Percentiles rank a stretch among this genome's conserved stretches.
phyloP scores from a whole-genome alignment of 1,140 invertebrate species.

The Drosophila serrata region DNA sequence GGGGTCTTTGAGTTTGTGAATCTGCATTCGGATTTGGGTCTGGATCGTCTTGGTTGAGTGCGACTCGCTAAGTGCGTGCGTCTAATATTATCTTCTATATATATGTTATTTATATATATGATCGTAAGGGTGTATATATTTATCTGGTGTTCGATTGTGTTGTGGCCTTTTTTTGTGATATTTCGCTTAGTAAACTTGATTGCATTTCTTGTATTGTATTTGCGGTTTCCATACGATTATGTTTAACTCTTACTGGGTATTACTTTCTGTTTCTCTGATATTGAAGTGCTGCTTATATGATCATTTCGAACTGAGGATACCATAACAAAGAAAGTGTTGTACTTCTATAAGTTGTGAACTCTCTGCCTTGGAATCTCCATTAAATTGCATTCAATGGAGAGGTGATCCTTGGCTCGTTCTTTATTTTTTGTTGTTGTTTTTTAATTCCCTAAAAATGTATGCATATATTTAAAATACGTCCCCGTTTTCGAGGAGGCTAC shows the following conservation, averaged over 20 bases:
- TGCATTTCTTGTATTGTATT: conserved; percentile 73
- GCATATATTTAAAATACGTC: conserved; percentile 64
- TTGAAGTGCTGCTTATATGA: conserved; percentile 52
- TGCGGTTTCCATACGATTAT: conserved; percentile 42
- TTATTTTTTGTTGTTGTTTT: conserved; percentile 42
- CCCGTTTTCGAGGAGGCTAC: conserved; percentile 50
- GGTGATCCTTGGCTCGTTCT: conserved; percentile 19
- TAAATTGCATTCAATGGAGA: conserved; percentile 29
- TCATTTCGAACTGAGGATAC: conserved; percentile 29
- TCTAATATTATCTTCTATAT: conserved; percentile 60
- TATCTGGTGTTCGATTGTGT: conserved; percentile 48
- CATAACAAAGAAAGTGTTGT: conserved; percentile 33
- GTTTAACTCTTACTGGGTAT: conserved; percentile 46
- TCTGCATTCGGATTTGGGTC: conserved; percentile 2
- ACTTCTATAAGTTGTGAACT: conserved; percentile 4
- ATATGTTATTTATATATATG: conserved; percentile 40
- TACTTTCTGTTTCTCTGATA: conserved; percentile 32
- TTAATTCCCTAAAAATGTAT: conserved; percentile 60
- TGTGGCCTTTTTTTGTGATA: conserved; percentile 40
- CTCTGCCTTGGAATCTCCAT: conserved; percentile 13
- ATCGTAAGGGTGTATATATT: conserved; percentile 42
- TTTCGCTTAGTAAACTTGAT: conserved; percentile 71
- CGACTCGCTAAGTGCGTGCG: conserved; percentile 68
- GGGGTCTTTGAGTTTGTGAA: conserved; percentile 27
- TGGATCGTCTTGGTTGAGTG: conserved; percentile 43